Evolutionary conservation across 2,888 invertebrate species (phyloP), one percentile per base, ranked within the genome.

Genomic region (Aspidiotus rigidus): DNA sequence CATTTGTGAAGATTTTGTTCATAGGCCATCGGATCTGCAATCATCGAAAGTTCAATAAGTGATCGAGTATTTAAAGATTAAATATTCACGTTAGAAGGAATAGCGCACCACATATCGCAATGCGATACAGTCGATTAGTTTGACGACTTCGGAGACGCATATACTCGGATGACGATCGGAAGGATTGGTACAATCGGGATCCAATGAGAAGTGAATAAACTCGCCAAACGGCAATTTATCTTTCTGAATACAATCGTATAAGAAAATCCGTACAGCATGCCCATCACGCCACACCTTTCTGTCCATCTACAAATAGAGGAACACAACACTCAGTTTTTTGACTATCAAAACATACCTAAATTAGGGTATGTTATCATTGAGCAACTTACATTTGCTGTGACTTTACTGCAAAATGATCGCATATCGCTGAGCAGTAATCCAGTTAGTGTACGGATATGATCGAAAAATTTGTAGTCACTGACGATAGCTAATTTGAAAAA

Each of bases 21-120:
- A 66, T 16, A 2, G 66, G 66, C 66, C 66, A 66, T 42, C 55
- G 66, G 49, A 66, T 59, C 66, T 66, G n/a, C 8, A 8, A 62
- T 9, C 10, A 49, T 44, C 17, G 6, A 3, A 62, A 42, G 28
- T 13, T 42, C 8, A 15, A 13, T 28, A 17, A 10, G 9, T 49
- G 7, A 49, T 10, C 7, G 3, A 53, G 15, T 16, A 57, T 2
- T n/a, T n/a, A 2, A 17, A 16, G 15, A 57, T 57, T 16, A 3
- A 57, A 10, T 10, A 7, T 10, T 57, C 16, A 57, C 60, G 28
- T 49, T 11, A 49, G 49, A 6, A 49, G 6, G 10, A 49, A 49
- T 11, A 49, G 49, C 49, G 49, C 9, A 66, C 66, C 66, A 42
- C 17, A 28, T 66, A 66, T 7, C 59, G 66, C 15, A 66, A 9